phyloP scores from a whole-genome alignment of 2,113 vertebrate species.

The Antechinus flavipes region DNA sequence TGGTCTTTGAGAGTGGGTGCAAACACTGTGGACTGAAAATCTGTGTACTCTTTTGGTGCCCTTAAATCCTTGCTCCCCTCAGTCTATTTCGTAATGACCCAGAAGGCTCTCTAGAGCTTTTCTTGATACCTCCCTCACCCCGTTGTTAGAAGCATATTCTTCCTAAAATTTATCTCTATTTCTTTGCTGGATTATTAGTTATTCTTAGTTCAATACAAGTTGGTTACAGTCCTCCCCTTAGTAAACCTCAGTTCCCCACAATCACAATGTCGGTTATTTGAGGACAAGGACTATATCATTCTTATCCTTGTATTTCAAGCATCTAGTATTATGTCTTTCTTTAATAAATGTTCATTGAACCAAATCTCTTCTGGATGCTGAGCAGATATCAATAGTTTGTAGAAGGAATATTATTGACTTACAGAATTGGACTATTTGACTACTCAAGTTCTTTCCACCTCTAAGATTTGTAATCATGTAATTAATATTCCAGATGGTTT shows the following conservation, averaged over 20 bases:
- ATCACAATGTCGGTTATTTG: not conserved
- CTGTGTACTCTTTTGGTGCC: not conserved
- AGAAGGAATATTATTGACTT: not conserved
- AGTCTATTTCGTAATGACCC: not conserved
- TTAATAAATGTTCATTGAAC: not conserved
- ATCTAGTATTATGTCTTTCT: not conserved
- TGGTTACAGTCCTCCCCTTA: not conserved
- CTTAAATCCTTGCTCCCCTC: not conserved
- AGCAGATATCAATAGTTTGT: not conserved
- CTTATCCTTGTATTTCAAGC: not conserved
- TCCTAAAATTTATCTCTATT: not conserved
- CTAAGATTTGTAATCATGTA: not conserved
- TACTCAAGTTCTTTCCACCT: not conserved
- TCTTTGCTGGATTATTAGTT: not conserved
- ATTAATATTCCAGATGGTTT: not conserved
- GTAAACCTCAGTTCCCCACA: not conserved
- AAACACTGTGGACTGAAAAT: not conserved
- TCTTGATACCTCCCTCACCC: not conserved
- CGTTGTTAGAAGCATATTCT: not conserved
- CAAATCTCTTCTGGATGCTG: not conserved
- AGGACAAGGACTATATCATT: not conserved
- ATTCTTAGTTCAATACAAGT: not conserved
- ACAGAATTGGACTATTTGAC: not conserved
- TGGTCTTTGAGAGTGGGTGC: not conserved
- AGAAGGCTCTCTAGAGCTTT: too few species aligned